Evolutionary conservation across 1,140 invertebrate species (phyloP).

Genomic region (Lithobius niger): DNA sequence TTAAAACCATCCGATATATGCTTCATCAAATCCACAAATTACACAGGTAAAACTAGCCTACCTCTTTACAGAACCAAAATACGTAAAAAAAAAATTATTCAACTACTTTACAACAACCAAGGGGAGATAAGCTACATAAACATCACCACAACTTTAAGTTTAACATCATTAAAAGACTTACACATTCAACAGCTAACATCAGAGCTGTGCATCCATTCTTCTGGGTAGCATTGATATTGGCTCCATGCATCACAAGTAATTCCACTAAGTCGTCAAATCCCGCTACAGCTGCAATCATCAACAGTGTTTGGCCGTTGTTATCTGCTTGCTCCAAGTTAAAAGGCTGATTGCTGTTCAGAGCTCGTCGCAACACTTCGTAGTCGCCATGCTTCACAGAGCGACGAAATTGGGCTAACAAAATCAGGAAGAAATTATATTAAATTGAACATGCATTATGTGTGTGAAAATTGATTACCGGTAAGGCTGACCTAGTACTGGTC

Average conservation of each 20-base stretch:
- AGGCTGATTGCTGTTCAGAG: neutral
- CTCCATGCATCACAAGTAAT: conserved; percentile 21
- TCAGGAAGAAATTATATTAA: too few species aligned
- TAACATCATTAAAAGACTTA: conserved; percentile 15
- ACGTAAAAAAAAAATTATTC: too few species aligned
- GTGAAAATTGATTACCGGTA: too few species aligned
- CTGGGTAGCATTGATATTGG: conserved; percentile 23
- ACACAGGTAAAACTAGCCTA: too few species aligned
- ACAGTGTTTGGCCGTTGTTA: neutral
- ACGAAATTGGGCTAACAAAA: conserved; percentile 2
- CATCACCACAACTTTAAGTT: neutral
- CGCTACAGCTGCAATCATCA: neutral
- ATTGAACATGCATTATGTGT: too few species aligned
- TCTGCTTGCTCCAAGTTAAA: conserved; percentile 1
- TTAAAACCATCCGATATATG: too few species aligned
- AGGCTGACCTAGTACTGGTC: too few species aligned
- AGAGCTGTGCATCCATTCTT: conserved; percentile 25
- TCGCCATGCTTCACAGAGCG: neutral
- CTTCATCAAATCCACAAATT: too few species aligned
- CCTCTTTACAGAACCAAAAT: too few species aligned
- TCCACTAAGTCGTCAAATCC: conserved; percentile 20
- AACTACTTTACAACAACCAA: too few species aligned
- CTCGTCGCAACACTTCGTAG: neutral
- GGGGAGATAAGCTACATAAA: neutral
- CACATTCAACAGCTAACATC: conserved; percentile 25